Conservation (phyloP, 1,140 invertebrate species). For the Drosophila grimshawi region DNA sequence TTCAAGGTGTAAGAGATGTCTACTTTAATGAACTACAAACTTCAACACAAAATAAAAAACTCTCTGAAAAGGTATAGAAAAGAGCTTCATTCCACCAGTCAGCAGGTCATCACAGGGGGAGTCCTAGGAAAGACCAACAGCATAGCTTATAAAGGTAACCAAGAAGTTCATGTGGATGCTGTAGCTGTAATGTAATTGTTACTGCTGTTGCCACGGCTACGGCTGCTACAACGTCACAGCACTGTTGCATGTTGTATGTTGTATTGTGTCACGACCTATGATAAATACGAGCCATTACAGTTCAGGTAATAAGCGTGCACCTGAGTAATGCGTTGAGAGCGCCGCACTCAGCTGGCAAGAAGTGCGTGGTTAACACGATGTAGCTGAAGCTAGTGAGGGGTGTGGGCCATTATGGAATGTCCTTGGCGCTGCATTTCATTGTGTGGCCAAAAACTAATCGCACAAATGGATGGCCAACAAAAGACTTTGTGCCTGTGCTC, state of each 20-base stretch:
- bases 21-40: no score
- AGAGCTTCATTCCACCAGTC: no score
- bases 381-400: background rate
- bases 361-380: slow-evolving; percentile 14
- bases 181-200: background rate
- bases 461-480: slow-evolving; percentile 71
- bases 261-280: slow-evolving; percentile 51
- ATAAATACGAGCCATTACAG: slow-evolving; percentile 71
- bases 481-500: slow-evolving; percentile 31
- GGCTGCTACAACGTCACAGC: background rate
- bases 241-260: slow-evolving; percentile 1
- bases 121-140: slow-evolving; percentile 23
- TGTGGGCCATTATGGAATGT: slow-evolving; percentile 54
- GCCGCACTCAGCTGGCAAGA: slow-evolving; percentile 21
- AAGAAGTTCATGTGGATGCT: slow-evolving; percentile 6
- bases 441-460: slow-evolving; percentile 74
- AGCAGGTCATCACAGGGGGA: background rate
- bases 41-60: no score
- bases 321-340: slow-evolving; percentile 67
- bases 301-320: slow-evolving; percentile 46
- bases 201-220: background rate
- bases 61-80: no score
- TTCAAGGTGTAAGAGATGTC: no score
- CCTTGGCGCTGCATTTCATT: slow-evolving; percentile 63
- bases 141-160: slow-evolving; percentile 22